Conservation (phyloP, 30 jellyfish, hydroid and myxozoan genomes). For the Calvadosia cruxmelitensis region DNA sequence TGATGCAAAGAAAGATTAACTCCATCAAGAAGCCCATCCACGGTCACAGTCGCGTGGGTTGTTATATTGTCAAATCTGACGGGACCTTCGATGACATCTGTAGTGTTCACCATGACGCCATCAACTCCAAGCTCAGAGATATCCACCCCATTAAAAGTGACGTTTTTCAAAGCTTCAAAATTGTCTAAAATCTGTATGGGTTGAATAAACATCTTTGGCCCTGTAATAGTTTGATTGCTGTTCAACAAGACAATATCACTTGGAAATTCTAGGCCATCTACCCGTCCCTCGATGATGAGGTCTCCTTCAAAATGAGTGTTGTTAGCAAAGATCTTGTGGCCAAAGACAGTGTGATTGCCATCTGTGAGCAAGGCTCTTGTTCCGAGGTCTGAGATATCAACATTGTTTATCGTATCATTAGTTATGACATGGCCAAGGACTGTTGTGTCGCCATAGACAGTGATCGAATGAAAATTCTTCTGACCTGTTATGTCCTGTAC, state of each 20-base stretch:
- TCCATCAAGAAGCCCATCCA: not conserved
- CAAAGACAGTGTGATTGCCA: slow-evolving; percentile 43
- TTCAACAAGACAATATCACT: slow-evolving; percentile 23
- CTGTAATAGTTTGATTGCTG: slow-evolving; percentile 24
- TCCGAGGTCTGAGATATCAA: slow-evolving; percentile 17
- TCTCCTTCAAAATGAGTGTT: slow-evolving; percentile 1
- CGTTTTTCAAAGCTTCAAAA: slow-evolving; percentile 13
- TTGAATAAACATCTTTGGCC: slow-evolving; percentile 22
- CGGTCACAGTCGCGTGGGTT: not conserved
- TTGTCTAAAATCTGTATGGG: slow-evolving; percentile 34
- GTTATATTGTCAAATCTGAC: not conserved
- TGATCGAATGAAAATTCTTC: slow-evolving; percentile 11
- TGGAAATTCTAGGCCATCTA: slow-evolving; percentile 38
- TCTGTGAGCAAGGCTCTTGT: slow-evolving; percentile 17
- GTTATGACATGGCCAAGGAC: slow-evolving; percentile 11
- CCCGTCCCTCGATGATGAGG: slow-evolving; percentile 7
- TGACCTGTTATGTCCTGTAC: slow-evolving; percentile 34
- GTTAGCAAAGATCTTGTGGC: slow-evolving; percentile 19
- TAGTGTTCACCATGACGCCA: slow-evolving; percentile 19
- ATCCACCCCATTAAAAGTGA: slow-evolving; percentile 45
- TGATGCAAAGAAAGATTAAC: not conserved
- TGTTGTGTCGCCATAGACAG: slow-evolving; percentile 3
- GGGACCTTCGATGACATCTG: not conserved
- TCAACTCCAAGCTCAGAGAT: slow-evolving; percentile 18
- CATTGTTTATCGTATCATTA: slow-evolving; percentile 30